Evolutionary conservation across 2,797 vertebrate species (phyloP).

Genomic region (Vireo griseus): DNA sequence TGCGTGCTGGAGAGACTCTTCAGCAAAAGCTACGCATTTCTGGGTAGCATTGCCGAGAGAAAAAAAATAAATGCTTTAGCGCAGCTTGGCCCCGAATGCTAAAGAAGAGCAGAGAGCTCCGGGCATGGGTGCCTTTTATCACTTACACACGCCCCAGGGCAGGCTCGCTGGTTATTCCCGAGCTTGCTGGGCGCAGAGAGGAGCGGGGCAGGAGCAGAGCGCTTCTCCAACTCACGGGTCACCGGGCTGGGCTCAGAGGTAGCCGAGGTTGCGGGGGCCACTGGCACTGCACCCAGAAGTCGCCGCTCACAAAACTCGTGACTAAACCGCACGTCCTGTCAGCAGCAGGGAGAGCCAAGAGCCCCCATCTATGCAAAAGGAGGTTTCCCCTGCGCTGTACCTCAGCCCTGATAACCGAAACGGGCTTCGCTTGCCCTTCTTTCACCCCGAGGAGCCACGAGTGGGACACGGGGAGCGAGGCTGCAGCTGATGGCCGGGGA

Average conservation of each 20-base stretch:
- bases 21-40: not conserved
- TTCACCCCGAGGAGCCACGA: not conserved
- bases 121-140: too few species aligned
- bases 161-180: fast-evolving
- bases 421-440: not conserved
- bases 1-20: not conserved
- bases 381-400: not conserved
- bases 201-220: not conserved
- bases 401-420: not conserved
- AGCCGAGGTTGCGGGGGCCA: fast-evolving
- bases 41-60: not conserved
- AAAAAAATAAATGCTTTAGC: not conserved
- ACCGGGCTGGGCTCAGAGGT: not conserved
- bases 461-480: not conserved
- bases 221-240: not conserved
- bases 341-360: not conserved
- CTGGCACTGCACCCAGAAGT: not conserved
- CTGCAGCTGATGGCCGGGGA: not conserved
- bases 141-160: fast-evolving
- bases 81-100: not conserved
- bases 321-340: not conserved
- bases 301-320: not conserved
- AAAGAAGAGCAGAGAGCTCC: not conserved
- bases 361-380: fast-evolving
- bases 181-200: not conserved